Conservation (phyloP, 2,113 vertebrate genomes). For the Struthidea cinerea region DNA sequence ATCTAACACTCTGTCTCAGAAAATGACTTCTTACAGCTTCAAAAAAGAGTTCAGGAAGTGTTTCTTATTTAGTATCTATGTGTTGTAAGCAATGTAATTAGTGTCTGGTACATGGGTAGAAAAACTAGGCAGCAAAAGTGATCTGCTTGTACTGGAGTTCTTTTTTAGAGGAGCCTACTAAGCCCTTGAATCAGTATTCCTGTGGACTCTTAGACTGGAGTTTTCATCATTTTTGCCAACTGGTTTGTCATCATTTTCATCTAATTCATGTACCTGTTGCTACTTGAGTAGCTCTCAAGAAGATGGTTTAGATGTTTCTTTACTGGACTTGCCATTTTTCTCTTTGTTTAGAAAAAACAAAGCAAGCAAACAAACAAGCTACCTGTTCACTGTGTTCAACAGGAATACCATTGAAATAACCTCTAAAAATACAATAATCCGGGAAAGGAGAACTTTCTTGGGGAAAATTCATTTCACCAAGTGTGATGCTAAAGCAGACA, state of each 20-base stretch:
- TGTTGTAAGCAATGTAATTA: not conserved
- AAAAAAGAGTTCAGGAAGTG: not conserved
- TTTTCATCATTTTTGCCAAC: not conserved
- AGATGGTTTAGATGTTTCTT: not conserved
- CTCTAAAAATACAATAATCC: not conserved
- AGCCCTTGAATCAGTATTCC: not conserved
- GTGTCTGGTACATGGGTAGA: not conserved
- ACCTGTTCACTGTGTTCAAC: accelerated
- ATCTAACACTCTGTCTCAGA: not conserved
- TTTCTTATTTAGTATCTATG: accelerated
- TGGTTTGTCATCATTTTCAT: not conserved
- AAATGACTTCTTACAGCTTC: not conserved
- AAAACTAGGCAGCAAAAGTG: not conserved
- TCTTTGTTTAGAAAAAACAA: not conserved
- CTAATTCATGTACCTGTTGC: not conserved
- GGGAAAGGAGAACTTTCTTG: not conserved
- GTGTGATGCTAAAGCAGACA: not conserved
- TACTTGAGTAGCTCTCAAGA: not conserved
- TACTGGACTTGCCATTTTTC: not conserved
- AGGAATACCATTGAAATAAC: not conserved
- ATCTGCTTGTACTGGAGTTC: not conserved
- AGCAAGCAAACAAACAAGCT: accelerated
- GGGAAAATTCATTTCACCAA: not conserved
- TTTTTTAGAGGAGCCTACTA: not conserved
- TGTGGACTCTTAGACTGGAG: not conserved